These are phyloP conservation scores for Apaloderma vittatum DNA, from an alignment of 2,113 vertebrate species.

Conservation along the genomic window DNA sequence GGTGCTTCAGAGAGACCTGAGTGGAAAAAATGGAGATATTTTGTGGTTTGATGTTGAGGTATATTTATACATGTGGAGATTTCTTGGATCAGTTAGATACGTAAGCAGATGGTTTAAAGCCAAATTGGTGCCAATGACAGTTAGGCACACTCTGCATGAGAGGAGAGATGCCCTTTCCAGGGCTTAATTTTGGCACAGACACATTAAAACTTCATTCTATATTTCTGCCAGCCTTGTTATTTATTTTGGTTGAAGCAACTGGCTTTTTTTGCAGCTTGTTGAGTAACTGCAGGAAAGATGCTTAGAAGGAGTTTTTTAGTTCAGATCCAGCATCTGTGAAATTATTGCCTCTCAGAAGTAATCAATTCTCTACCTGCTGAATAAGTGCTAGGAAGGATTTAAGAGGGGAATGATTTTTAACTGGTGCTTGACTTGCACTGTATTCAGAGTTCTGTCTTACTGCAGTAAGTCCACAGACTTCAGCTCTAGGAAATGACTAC, in stretches of 20 bases:
- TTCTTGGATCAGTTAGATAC: background rate
- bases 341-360: conserved; percentile 41
- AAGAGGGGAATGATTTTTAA: background rate
- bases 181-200: background rate
- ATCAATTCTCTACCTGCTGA: conserved; percentile 57
- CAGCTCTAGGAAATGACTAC: background rate
- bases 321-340: conserved; percentile 4
- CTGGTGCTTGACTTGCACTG: background rate
- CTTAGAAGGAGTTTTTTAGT: background rate
- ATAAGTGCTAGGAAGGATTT: conserved; percentile 39
- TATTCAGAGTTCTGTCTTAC: background rate
- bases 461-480: background rate
- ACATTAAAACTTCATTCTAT: background rate
- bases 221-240: background rate
- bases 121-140: background rate
- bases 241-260: background rate
- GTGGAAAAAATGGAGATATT: background rate
- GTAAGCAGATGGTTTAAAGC: background rate
- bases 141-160: background rate
- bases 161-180: background rate
- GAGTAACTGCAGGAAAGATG: conserved; percentile 19
- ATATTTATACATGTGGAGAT: background rate
- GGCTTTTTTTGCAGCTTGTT: background rate
- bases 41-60: background rate
- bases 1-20: background rate